phyloP scores from a whole-genome alignment of 2,113 vertebrate genomes.

The Meriones unguiculatus region DNA sequence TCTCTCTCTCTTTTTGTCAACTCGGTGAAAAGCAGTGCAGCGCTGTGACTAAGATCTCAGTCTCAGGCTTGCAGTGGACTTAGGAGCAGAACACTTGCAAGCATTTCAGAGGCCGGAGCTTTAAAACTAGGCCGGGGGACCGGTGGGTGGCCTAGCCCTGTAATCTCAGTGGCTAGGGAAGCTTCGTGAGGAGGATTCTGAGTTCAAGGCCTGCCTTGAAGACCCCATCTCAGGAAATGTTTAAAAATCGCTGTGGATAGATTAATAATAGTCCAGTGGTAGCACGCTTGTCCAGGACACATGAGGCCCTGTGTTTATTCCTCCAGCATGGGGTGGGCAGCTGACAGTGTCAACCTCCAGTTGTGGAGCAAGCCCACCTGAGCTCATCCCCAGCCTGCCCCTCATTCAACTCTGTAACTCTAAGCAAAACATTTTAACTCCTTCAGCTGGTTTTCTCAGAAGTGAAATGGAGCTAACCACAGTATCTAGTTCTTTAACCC shows the following conservation, averaged over 20 bases:
- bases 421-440: not conserved
- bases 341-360: not conserved
- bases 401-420: not conserved
- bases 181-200: not conserved
- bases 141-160: not conserved
- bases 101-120: not conserved
- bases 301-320: not conserved
- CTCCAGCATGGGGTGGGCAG: not conserved
- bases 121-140: not conserved
- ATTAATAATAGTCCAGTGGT: not conserved
- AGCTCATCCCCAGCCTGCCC: not conserved
- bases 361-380: not conserved
- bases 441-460: not conserved
- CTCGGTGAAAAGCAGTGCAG: not conserved
- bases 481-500: not conserved
- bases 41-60: not conserved
- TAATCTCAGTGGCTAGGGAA: not conserved
- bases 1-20: not conserved
- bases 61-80: not conserved
- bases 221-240: not conserved
- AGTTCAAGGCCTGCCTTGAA: not conserved
- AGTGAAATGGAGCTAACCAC: conserved; percentile 9
- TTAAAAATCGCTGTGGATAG: not conserved
- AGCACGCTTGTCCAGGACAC: not conserved
- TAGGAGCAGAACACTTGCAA: not conserved